Conservation (phyloP, 2,113 vertebrate species). For the Cryptotis parvus region DNA sequence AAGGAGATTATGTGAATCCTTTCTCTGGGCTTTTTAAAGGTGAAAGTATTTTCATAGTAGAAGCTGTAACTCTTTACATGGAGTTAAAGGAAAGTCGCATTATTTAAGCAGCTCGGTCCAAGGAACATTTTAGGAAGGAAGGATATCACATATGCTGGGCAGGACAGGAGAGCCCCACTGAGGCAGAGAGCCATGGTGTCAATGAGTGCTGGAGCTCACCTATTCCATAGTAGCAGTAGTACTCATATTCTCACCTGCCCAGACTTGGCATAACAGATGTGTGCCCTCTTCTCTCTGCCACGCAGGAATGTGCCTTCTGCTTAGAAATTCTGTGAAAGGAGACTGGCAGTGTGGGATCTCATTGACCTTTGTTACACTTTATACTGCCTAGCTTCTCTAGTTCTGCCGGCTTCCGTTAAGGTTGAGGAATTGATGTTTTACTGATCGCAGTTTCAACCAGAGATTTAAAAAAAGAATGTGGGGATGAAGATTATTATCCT, state of each 20-base stretch:
- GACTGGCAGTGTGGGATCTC: accelerated
- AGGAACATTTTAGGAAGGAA: slow-evolving; percentile 24
- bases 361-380: background rate
- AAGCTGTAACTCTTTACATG: background rate
- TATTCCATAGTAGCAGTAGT: background rate
- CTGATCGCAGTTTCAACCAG: too few relatives aligned
- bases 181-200: background rate
- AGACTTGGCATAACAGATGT: too few relatives aligned
- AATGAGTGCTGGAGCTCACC: background rate
- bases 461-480: background rate
- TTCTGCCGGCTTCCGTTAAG: background rate
- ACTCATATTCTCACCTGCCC: background rate
- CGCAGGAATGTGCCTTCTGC: background rate
- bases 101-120: slow-evolving; percentile 1
- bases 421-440: background rate
- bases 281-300: background rate
- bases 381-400: background rate
- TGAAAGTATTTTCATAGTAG: background rate
- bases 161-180: background rate
- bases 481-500: background rate
- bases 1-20: background rate
- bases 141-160: background rate
- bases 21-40: slow-evolving; percentile 3
- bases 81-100: background rate
- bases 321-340: background rate